Conservation (phyloP, 1,140 invertebrate genomes). For the Nebria ingens region DNA sequence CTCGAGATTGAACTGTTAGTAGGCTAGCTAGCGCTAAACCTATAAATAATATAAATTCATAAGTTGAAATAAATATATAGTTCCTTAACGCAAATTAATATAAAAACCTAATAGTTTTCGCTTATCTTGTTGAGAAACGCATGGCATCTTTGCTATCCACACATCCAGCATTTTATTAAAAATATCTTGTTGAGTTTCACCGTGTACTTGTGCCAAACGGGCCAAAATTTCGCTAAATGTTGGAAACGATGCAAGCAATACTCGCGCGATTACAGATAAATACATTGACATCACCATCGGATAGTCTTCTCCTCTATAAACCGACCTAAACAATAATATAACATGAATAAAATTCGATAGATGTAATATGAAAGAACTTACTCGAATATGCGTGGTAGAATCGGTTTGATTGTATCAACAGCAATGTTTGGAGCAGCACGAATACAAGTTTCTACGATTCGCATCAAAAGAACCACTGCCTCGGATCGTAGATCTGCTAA, state of each 20-base stretch:
- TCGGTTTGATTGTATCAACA: slow-evolving; percentile 52
- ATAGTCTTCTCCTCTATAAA: slow-evolving; percentile 54
- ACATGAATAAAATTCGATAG: slow-evolving; percentile 13
- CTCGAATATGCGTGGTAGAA: slow-evolving; percentile 54
- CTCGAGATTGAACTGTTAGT: slow-evolving; percentile 51
- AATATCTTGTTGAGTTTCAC: slow-evolving; percentile 42
- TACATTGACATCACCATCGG: slow-evolving; percentile 65
- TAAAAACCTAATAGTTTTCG: slow-evolving; percentile 64
- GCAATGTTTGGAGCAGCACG: slow-evolving; percentile 51
- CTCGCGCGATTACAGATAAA: slow-evolving; percentile 63
- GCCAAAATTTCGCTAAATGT: slow-evolving; percentile 55
- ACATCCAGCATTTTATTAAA: slow-evolving; percentile 59
- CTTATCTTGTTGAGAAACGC: slow-evolving; percentile 64
- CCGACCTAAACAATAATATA: slow-evolving; percentile 38
- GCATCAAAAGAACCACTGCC: slow-evolving; percentile 61
- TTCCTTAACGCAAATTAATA: not conserved
- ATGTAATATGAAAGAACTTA: slow-evolving; percentile 33
- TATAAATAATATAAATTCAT: slow-evolving; percentile 30
- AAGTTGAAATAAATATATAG: not conserved
- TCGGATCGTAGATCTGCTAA: slow-evolving; percentile 69
- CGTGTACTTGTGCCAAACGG: slow-evolving; percentile 38
- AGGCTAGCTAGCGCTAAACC: slow-evolving; percentile 74
- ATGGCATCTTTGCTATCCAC: slow-evolving; percentile 70
- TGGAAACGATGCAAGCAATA: slow-evolving; percentile 62
- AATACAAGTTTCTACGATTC: slow-evolving; percentile 62